A percentile compares a stretch with the other conserved stretches of the same genome.
These are phyloP conservation scores for Fragum whitleyi DNA, from an alignment of 2,888 invertebrate genomes.

Conservation along the genomic window DNA sequence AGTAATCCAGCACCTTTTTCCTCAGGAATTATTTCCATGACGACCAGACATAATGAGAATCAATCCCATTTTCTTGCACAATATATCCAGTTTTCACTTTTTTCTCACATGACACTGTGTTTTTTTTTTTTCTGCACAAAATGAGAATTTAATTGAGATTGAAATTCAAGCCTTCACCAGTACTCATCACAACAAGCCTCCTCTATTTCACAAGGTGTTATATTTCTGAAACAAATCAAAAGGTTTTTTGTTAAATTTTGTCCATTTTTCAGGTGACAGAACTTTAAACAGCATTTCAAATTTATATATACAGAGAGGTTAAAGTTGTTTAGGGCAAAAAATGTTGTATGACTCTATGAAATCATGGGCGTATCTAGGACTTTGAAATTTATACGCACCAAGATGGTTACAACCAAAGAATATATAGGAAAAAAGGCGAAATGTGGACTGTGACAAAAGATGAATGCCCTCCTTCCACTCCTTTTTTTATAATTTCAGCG, in stretches of 20 bases:
- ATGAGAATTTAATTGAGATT: constrained; percentile 17
- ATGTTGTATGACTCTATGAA: too few species aligned
- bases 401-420: too few species aligned
- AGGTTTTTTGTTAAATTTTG: neutral
- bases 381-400: too few species aligned
- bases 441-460: too few species aligned
- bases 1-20: constrained; percentile 30
- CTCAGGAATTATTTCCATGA: constrained; percentile 49
- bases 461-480: too few species aligned
- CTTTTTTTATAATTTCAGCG: too few species aligned
- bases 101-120: neutral
- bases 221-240: constrained; percentile 7
- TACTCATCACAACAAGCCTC: neutral
- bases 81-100: constrained; percentile 1
- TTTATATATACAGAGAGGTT: too few species aligned
- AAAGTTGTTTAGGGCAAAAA: too few species aligned
- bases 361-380: too few species aligned
- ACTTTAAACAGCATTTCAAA: neutral
- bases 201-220: constrained; percentile 6
- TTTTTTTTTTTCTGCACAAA: neutral
- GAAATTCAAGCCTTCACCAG: neutral
- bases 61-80: constrained; percentile 11
- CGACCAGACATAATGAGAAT: constrained; percentile 24
- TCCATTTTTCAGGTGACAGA: neutral
- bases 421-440: too few species aligned